Evolutionary conservation across 2,888 invertebrate genomes (phyloP).

Genomic region (Ophioninae sp.): DNA sequence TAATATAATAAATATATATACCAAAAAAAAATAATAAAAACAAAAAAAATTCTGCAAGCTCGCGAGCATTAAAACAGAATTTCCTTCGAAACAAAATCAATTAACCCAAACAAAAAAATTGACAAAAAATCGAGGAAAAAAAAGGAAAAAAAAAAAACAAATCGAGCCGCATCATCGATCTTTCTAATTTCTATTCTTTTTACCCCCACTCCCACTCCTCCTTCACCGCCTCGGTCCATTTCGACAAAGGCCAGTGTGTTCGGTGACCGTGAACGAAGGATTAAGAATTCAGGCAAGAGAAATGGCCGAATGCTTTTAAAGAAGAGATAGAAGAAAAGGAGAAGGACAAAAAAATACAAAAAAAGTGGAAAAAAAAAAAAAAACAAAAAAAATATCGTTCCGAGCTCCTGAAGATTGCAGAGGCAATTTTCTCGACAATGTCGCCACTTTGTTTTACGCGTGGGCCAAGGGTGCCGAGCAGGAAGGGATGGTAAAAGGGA

Average conservation of each 20-base stretch:
- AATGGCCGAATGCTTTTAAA: constrained; percentile 61
- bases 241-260: constrained; percentile 11
- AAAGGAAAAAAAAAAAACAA: no score
- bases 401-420: constrained; percentile 72
- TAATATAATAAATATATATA: no score
- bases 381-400: no score
- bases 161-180: background rate
- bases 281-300: constrained; percentile 60
- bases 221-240: no score
- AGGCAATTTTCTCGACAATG: constrained; percentile 74
- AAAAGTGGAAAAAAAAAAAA: no score
- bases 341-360: constrained; percentile 45
- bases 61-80: no score
- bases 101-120: no score
- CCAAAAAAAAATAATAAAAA: no score
- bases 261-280: constrained; percentile 19
- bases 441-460: constrained; percentile 70
- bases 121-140: no score
- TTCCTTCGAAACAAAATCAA: no score
- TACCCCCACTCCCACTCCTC: constrained; percentile 9
- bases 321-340: constrained; percentile 19
- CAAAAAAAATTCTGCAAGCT: no score
- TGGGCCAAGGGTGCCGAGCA: constrained; percentile 49
- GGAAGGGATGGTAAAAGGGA: constrained; percentile 36
- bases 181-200: background rate